A percentile compares a stretch with the other conserved stretches of the same genome.
phyloP scores from a whole-genome alignment of 2,113 vertebrate species.

The Ahaetulla prasina region DNA sequence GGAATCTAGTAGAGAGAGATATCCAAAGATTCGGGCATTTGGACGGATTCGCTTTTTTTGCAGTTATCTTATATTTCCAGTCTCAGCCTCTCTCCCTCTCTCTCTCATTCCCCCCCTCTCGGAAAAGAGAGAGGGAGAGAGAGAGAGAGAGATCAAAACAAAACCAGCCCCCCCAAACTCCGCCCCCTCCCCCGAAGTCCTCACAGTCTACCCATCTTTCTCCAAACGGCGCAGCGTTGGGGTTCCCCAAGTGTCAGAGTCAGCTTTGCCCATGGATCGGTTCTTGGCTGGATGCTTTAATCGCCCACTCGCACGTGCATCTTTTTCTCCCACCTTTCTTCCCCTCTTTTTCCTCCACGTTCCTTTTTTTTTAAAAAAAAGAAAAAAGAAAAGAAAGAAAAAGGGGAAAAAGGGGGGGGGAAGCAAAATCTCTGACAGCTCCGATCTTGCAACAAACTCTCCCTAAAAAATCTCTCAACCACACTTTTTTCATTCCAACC shows the following conservation, averaged over 20 bases:
- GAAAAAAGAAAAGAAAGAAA: conserved; percentile 48
- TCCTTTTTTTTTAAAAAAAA: neutral
- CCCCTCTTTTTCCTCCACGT: neutral
- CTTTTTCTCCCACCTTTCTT: neutral
- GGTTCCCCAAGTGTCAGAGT: conserved; percentile 69
- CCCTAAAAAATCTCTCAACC: conserved; percentile 78
- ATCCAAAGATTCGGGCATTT: conserved; percentile 23
- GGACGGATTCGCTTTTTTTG: conserved; percentile 3
- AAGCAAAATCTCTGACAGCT: conserved; percentile 78
- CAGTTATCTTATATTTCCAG: conserved; percentile 29
- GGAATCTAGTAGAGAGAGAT: neutral
- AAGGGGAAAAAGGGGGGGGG: neutral
- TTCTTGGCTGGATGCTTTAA: conserved; percentile 69
- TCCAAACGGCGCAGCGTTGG: conserved; percentile 43
- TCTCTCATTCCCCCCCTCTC: neutral
- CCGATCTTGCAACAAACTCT: conserved; percentile 80
- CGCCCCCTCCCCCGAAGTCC: conserved; percentile 16
- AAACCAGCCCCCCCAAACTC: conserved; percentile 15
- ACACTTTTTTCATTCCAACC: conserved; percentile 76
- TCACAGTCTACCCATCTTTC: conserved; percentile 65
- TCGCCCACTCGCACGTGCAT: conserved; percentile 56
- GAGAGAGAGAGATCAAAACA: conserved; percentile 13
- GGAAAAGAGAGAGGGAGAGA: neutral
- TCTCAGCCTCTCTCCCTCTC: conserved; percentile 15
- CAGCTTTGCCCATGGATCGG: conserved; percentile 63